Evolutionary conservation across 1,140 invertebrate genomes (phyloP).

Genomic region (Cotesia glomerata): DNA sequence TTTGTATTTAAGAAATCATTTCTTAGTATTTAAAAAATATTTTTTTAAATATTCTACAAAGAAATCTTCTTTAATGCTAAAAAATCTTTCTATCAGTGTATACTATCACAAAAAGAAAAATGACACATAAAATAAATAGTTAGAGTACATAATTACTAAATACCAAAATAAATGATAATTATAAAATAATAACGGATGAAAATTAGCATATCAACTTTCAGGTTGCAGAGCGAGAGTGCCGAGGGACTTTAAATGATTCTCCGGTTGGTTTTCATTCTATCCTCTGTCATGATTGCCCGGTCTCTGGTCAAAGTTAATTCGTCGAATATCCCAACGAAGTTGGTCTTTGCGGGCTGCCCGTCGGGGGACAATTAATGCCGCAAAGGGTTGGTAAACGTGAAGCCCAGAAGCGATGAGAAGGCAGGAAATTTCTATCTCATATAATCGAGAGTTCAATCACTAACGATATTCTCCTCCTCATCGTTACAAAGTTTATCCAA

Average conservation of each 20-base stretch:
- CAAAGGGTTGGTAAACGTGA: slow-evolving; percentile 18
- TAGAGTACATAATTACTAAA: too few relatives aligned
- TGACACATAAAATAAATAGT: too few relatives aligned
- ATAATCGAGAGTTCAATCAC: slow-evolving; percentile 18
- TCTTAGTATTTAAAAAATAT: too few relatives aligned
- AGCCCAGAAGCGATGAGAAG: slow-evolving; percentile 12
- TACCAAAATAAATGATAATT: too few relatives aligned
- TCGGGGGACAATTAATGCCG: slow-evolving; percentile 12
- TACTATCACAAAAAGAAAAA: too few relatives aligned
- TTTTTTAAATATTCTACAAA: too few relatives aligned
- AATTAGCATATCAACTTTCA: too few relatives aligned
- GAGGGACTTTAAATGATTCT: background rate
- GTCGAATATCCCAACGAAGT: background rate
- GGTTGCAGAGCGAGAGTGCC: background rate
- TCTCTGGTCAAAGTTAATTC: slow-evolving; percentile 21
- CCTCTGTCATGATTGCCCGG: background rate
- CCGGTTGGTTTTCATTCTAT: background rate
- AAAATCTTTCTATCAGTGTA: too few relatives aligned
- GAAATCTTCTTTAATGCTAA: too few relatives aligned
- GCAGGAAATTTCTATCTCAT: slow-evolving; percentile 8
- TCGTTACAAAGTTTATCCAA: background rate
- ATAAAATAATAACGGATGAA: too few relatives aligned
- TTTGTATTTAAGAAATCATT: too few relatives aligned
- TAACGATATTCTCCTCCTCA: background rate
- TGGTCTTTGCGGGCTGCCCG: slow-evolving; percentile 1